Base-by-base conservation (phyloP, 2,888 invertebrate species). In the Onthophagus sagittarius region DNA sequence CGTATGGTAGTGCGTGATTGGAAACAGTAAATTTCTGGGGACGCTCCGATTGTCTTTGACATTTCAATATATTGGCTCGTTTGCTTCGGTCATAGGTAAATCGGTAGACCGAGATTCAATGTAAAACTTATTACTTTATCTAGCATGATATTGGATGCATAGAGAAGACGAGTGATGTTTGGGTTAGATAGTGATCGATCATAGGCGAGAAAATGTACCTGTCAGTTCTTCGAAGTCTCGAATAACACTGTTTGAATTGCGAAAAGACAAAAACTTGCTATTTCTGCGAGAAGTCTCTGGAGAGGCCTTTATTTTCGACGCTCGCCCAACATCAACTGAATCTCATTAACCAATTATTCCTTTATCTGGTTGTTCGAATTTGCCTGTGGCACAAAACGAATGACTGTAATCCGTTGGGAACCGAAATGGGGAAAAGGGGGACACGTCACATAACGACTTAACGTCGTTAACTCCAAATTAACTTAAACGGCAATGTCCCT, bases 41-140 rank as follows among this genome's bases (percentile, higher is more conserved):
- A 73, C 73, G 64, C 62, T 71, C 65, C 65, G 65, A 62, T 73
- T 63, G 70, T 73, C 71, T 63, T 73, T 70, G 53, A 65, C 73
- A 73, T 65, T 64, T 73, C 65, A 64, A 63, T 64, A 62, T 65
- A 65, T 63, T 69, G 15, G 15, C 63, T 63, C 33, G 62, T 72
- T 72, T 32, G 67, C 31, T 23, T 15, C 31, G 67, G 23, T 67
- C 67, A n/a, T 67, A 67, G 32, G 31, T 67, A 67, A 67, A 67
- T 67, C 67, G 67, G 31, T 67, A n/a, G 31, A 32, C 32, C 67
- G 67, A 67, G 15, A 32, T 32, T n/a, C 67, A 23, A 23, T 23
- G 67, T 23, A 31, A 67, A 67, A 67, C 67, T 67, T 67, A 67
- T 67, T 67, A 32, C 67, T 67, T 67, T 32, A 67, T 67, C 32